Conservation (phyloP, 2,797 vertebrate species). For the Melanotaenia trifasciata region DNA sequence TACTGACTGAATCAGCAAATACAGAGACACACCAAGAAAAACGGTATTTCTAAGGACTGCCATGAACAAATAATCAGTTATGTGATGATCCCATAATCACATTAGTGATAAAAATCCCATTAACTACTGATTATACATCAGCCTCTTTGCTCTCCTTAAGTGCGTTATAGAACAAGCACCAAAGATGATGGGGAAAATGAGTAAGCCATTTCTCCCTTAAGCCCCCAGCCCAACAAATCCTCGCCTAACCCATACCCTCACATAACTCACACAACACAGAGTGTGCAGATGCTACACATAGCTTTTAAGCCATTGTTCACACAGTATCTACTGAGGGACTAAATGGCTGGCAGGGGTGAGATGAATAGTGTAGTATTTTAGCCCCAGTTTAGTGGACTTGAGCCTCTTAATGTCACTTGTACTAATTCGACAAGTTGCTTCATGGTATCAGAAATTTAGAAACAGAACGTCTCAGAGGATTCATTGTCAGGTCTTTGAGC, state of each 20-base stretch:
- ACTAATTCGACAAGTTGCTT: slow-evolving; percentile 49
- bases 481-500: slow-evolving; percentile 18
- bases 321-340: slow-evolving; percentile 42
- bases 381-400: slow-evolving; percentile 9
- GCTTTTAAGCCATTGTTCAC: slow-evolving; percentile 36
- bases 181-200: slow-evolving; percentile 53
- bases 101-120: slow-evolving; percentile 72
- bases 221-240: slow-evolving; percentile 24
- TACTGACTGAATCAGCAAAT: slow-evolving; percentile 34
- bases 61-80: slow-evolving; percentile 58
- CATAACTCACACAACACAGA: slow-evolving; percentile 36
- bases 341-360: slow-evolving; percentile 5
- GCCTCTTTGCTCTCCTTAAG: slow-evolving; percentile 36
- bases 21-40: slow-evolving; percentile 22
- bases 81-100: slow-evolving; percentile 66
- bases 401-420: slow-evolving; percentile 28
- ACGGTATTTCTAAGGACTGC: slow-evolving; percentile 39
- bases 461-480: slow-evolving; percentile 44
- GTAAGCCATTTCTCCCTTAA: slow-evolving; percentile 35
- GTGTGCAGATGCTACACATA: slow-evolving; percentile 18
- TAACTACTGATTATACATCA: slow-evolving; percentile 60
- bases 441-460: slow-evolving; percentile 56
- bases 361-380: not conserved
- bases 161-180: slow-evolving; percentile 36
- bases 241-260: slow-evolving; percentile 39